Evolutionary conservation across 2,888 invertebrate species (phyloP).

Genomic region (Fragum sueziense): DNA sequence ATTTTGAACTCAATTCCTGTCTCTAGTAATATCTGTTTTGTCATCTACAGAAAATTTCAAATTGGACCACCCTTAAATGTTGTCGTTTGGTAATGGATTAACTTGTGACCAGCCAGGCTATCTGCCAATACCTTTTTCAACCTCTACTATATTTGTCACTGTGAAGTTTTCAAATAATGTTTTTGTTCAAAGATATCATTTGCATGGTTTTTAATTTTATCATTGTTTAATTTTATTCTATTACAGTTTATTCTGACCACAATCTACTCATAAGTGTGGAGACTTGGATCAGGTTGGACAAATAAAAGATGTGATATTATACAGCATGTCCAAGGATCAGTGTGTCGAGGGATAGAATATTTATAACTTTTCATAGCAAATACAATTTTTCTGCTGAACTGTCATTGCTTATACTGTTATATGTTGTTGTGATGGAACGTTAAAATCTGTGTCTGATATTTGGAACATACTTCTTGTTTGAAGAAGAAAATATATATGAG

Average conservation of each 20-base stretch:
- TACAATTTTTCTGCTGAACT: neutral
- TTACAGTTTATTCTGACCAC: slow-evolving; percentile 79
- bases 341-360: neutral
- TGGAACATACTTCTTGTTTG: neutral
- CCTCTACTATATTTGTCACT: no score
- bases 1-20: no score
- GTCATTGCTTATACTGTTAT: neutral
- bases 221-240: neutral
- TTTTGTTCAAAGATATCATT: no score
- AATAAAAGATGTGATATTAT: neutral
- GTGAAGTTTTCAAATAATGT: no score
- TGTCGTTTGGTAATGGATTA: no score
- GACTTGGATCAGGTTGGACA: neutral
- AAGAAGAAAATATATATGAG: no score
- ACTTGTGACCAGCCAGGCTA: no score
- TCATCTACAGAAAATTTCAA: no score
- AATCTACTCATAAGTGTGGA: slow-evolving; percentile 72
- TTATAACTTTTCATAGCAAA: neutral
- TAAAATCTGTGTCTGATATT: neutral
- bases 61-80: no score
- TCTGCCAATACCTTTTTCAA: no score
- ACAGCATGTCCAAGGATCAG: neutral
- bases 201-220: no score
- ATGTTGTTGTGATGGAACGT: neutral
- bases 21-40: no score